Conservation (phyloP, 1,140 invertebrate species). For the Thaumetopoea pityocampa region DNA sequence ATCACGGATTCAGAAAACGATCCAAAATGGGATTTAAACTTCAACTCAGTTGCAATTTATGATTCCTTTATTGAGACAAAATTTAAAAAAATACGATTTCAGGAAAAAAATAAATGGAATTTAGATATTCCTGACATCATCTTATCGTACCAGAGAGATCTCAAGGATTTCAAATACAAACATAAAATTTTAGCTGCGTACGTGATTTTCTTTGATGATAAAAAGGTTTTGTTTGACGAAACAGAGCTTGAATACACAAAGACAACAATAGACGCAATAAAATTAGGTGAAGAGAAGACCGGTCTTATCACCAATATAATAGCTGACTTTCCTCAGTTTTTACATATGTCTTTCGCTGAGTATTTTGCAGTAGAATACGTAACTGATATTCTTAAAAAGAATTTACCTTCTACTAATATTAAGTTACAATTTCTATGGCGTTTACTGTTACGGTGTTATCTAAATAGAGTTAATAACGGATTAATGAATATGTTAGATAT, state of each 20-base stretch:
- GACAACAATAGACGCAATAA: neutral
- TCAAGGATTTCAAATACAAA: neutral
- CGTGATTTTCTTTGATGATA: neutral
- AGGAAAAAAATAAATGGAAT: conserved; percentile 15
- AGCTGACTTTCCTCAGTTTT: neutral
- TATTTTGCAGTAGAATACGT: conserved; percentile 4
- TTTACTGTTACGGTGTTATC: too few species aligned
- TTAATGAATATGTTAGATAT: too few species aligned
- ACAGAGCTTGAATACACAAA: neutral
- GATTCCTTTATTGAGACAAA: conserved; percentile 7
- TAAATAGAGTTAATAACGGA: too few species aligned
- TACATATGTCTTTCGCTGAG: neutral
- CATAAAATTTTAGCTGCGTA: conserved; percentile 12
- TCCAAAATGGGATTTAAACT: conserved; percentile 1
- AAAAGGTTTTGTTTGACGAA: neutral
- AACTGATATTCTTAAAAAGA: conserved; percentile 1
- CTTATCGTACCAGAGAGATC: conserved; percentile 1
- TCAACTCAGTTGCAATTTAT: conserved; percentile 3
- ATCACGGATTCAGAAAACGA: neutral
- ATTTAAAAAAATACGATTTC: conserved; percentile 11
- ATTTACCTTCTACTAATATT: too few species aligned
- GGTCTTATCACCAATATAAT: conserved; percentile 1
- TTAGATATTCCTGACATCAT: conserved; percentile 4
- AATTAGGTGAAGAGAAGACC: neutral
- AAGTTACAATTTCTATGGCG: too few species aligned